Conservation (phyloP, 1,140 invertebrate species). For the Homalodisca vitripennis region DNA sequence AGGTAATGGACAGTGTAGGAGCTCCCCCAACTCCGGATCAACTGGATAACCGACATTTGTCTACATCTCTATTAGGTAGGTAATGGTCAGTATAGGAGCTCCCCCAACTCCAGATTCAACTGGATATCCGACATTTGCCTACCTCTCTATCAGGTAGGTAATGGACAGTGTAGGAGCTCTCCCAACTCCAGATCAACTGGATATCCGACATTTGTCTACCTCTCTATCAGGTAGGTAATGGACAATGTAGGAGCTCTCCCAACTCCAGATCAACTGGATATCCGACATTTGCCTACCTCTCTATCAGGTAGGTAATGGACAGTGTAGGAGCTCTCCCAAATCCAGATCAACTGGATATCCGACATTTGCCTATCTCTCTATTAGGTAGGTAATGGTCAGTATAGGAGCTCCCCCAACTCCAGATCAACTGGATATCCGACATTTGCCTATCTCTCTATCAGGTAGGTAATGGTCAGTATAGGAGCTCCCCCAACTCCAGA, state of each 20-base stretch:
- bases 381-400: no score
- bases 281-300: slow-evolving; percentile 50
- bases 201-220: slow-evolving; percentile 50
- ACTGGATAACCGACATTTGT: no score
- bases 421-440: slow-evolving; percentile 50
- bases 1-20: no score
- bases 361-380: no score
- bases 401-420: slow-evolving; percentile 50
- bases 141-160: slow-evolving; percentile 49
- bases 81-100: slow-evolving; percentile 47
- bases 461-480: slow-evolving; percentile 48
- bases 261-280: slow-evolving; percentile 51
- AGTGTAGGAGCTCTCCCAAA: neutral
- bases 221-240: slow-evolving; percentile 49
- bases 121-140: slow-evolving; percentile 51
- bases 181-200: no score
- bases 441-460: slow-evolving; percentile 51
- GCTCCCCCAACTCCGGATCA: no score
- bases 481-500: slow-evolving; percentile 50
- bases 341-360: neutral
- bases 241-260: slow-evolving; percentile 50
- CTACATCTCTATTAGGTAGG: no score
- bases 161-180: neutral
- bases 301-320: slow-evolving; percentile 47
- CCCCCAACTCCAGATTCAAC: slow-evolving; percentile 48